These are phyloP conservation scores for Daubentonia madagascariensis DNA, from an alignment of 2,113 vertebrate species.

Conservation along the genomic window DNA sequence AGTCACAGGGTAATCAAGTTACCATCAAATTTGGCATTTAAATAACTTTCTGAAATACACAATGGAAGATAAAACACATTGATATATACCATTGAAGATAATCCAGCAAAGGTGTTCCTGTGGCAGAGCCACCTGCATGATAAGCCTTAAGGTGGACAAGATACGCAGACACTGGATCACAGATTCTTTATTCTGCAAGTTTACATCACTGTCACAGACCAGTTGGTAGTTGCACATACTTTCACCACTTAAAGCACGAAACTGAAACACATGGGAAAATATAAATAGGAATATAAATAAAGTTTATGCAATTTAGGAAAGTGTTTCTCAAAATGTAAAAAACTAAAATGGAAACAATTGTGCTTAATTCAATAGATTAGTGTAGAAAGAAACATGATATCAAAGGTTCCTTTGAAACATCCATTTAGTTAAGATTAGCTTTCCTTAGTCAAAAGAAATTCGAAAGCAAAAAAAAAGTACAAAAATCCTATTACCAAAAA, in stretches of 20 bases:
- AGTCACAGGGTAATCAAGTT: constrained; percentile 6
- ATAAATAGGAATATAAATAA: constrained; percentile 10
- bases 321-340: constrained; percentile 11
- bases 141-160: constrained; percentile 84
- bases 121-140: constrained; percentile 88
- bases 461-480: background rate
- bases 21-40: background rate
- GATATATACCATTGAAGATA: constrained; percentile 86
- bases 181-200: constrained; percentile 81
- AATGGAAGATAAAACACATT: background rate
- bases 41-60: background rate
- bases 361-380: background rate
- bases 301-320: background rate
- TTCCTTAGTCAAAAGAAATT: constrained; percentile 25
- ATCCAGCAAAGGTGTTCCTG: constrained; percentile 89
- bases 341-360: constrained; percentile 29
- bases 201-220: constrained; percentile 82
- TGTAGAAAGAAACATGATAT: background rate
- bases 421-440: constrained; percentile 3
- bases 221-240: constrained; percentile 85
- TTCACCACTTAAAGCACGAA: constrained; percentile 84
- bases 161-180: constrained; percentile 85
- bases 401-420: background rate
- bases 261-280: constrained; percentile 83
- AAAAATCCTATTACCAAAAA: constrained; percentile 3